Percentiles rank a stretch among this genome's conserved stretches.
These are phyloP conservation scores for Mimas tiliae DNA, from an alignment of 2,888 invertebrate species.

Conservation along the genomic window DNA sequence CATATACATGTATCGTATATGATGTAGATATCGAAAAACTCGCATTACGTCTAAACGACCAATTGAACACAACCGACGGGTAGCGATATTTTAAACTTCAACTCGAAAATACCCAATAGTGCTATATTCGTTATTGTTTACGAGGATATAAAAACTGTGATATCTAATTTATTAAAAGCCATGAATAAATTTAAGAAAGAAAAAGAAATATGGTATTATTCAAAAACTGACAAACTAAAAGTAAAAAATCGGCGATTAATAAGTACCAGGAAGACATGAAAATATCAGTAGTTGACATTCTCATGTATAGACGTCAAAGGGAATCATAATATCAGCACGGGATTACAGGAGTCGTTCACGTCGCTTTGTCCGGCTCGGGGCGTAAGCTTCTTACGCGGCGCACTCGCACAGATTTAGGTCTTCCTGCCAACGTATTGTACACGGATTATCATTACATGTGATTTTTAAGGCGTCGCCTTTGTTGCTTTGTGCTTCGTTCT, in stretches of 20 bases:
- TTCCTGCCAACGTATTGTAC: background rate
- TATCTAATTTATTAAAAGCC: no score
- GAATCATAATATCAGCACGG: conserved; percentile 1
- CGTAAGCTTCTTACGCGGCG: conserved; percentile 28
- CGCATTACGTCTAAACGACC: background rate
- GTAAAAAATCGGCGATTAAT: no score
- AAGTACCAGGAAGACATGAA: background rate
- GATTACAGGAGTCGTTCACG: conserved; percentile 6
- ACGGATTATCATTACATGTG: conserved; percentile 7
- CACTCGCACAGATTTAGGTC: conserved; percentile 10
- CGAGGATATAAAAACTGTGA: no score
- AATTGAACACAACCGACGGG: background rate
- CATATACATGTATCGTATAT: no score
- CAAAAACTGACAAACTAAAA: no score
- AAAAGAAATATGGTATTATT: no score
- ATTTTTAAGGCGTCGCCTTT: background rate
- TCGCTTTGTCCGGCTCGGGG: conserved; percentile 17
- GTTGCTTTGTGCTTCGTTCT: background rate
- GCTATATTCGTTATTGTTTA: no score
- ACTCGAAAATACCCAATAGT: no score
- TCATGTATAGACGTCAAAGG: background rate
- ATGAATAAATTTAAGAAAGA: no score
- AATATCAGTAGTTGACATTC: background rate
- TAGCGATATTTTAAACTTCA: background rate
- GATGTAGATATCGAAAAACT: no score